A percentile compares a stretch with the other conserved stretches of the same genome.
Evolutionary conservation across 1,140 invertebrate genomes (phyloP).

Genomic region (Carcinoscorpius rotundicauda): DNA sequence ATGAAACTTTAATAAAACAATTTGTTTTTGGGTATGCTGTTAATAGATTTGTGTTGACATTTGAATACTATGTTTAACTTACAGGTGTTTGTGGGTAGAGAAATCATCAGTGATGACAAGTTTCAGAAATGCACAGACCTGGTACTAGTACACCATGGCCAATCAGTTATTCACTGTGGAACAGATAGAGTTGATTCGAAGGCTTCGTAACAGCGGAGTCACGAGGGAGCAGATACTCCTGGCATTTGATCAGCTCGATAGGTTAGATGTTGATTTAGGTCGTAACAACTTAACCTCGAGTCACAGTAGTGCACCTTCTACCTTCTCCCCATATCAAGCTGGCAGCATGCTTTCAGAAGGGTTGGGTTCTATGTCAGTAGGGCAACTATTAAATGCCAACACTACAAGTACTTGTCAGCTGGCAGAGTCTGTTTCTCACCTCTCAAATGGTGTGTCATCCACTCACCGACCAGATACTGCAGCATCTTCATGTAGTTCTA

Average conservation of each 20-base stretch:
- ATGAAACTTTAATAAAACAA: no score
- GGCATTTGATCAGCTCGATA: constrained; percentile 34
- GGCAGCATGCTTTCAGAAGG: no score
- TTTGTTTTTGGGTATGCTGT: no score
- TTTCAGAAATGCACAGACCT: no score
- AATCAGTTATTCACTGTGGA: constrained; percentile 32
- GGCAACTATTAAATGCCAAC: no score
- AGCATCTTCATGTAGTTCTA: constrained; percentile 4
- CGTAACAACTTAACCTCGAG: neutral
- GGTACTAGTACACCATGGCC: constrained; percentile 28
- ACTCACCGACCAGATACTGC: constrained; percentile 4
- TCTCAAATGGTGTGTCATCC: constrained; percentile 9
- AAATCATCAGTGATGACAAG: no score
- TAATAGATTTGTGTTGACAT: no score
- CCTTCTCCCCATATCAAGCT: neutral
- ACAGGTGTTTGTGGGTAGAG: no score
- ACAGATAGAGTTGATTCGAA: constrained; percentile 34
- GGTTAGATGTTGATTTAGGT: constrained; percentile 27
- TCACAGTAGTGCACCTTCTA: constrained; percentile 5
- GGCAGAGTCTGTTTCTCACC: neutral
- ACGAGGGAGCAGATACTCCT: constrained; percentile 34
- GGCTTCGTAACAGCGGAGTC: constrained; percentile 34
- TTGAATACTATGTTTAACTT: no score
- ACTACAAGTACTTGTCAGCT: no score
- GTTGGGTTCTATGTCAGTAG: no score